Evolutionary conservation across 2,888 invertebrate species (phyloP).

Genomic region (Aspidiotus destructor): DNA sequence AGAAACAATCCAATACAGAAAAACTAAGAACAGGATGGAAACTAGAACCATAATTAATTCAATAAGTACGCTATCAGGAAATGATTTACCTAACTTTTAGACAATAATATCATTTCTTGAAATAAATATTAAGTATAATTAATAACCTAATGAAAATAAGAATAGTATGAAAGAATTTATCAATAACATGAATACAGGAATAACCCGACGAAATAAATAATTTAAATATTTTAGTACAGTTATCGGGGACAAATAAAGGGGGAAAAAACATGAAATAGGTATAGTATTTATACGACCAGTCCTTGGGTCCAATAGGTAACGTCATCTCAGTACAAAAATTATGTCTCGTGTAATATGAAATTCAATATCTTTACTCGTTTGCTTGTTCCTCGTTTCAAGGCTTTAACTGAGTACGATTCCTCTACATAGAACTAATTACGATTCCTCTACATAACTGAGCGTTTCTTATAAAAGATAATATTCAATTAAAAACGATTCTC

Average conservation of each 20-base stretch:
- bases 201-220: constrained; percentile 11
- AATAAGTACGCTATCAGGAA: background rate
- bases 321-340: constrained; percentile 22
- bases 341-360: constrained; percentile 21
- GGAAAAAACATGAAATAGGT: constrained; percentile 24
- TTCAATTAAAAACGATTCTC: too few species aligned
- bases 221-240: constrained; percentile 15
- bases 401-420: constrained; percentile 5
- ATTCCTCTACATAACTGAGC: too few species aligned
- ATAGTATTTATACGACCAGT: constrained; percentile 4
- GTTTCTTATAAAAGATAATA: too few species aligned
- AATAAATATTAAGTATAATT: too few species aligned
- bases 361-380: background rate
- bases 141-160: background rate
- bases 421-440: background rate
- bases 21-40: background rate
- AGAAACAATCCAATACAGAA: constrained; percentile 20
- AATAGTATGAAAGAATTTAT: background rate
- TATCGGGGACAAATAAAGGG: background rate
- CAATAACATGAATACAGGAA: constrained; percentile 16
- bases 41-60: background rate
- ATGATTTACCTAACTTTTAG: constrained; percentile 4
- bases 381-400: too few species aligned
- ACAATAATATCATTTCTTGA: background rate
- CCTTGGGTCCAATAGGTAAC: constrained; percentile 13